These are phyloP conservation scores for Macroramphosus scolopax DNA, from an alignment of 2,797 vertebrate genomes.

Conservation along the genomic window DNA sequence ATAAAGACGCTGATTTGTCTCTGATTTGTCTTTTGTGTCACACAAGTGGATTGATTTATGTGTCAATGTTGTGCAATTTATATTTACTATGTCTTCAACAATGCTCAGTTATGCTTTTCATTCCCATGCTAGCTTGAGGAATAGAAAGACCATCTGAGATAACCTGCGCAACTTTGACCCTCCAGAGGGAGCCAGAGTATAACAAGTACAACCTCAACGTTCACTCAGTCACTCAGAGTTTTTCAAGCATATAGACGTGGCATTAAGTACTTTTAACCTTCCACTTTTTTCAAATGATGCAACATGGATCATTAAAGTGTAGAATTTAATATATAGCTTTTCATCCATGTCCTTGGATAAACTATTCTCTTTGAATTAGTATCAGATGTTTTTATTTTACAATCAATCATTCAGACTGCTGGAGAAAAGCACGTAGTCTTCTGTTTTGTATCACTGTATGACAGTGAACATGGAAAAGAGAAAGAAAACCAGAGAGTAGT, in stretches of 20 bases:
- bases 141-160: too few relatives aligned
- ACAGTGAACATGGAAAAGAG: not conserved
- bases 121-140: not conserved
- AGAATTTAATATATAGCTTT: too few relatives aligned
- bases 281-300: too few relatives aligned
- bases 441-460: not conserved
- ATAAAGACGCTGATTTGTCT: conserved; percentile 99
- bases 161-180: conserved; percentile 27
- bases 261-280: too few relatives aligned
- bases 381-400: too few relatives aligned
- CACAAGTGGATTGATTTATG: not conserved
- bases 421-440: not conserved
- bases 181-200: conserved; percentile 62
- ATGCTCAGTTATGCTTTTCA: not conserved
- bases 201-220: conserved; percentile 3
- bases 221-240: too few relatives aligned
- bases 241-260: too few relatives aligned
- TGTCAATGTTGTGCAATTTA: too few relatives aligned
- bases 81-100: not conserved
- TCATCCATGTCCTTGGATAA: too few relatives aligned
- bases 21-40: conserved; percentile 50
- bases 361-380: too few relatives aligned
- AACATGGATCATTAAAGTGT: too few relatives aligned
- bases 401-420: too few relatives aligned
- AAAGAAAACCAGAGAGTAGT: not conserved